Evolutionary conservation across 2,797 vertebrate species (phyloP).

Genomic region (Momotus momota): DNA sequence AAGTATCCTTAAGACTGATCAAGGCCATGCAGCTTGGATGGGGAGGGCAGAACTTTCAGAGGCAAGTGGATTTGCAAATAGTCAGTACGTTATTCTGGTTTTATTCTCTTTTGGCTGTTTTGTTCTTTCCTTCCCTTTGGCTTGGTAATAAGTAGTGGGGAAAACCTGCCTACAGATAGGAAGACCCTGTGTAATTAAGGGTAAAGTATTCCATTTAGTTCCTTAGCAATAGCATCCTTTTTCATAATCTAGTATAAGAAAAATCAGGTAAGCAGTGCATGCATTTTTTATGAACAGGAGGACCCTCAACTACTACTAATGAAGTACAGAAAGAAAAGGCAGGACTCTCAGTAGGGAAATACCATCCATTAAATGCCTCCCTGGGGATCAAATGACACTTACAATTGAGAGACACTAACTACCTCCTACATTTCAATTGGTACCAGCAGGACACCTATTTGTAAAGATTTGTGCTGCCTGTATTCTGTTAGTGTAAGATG

Average conservation of each 20-base stretch:
- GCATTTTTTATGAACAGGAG: slow-evolving; percentile 47
- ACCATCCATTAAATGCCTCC: slow-evolving; percentile 22
- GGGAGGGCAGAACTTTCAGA: background rate
- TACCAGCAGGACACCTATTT: background rate
- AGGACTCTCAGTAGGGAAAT: slow-evolving; percentile 18
- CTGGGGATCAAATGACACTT: slow-evolving; percentile 36
- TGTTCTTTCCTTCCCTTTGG: background rate
- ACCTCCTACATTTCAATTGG: background rate
- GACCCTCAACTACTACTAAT: slow-evolving; percentile 25
- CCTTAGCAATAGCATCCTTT: background rate
- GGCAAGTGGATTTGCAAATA: background rate
- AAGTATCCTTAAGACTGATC: background rate
- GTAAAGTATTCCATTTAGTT: background rate
- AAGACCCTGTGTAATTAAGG: background rate
- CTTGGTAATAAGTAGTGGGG: background rate
- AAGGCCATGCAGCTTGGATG: background rate
- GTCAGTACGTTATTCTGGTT: background rate
- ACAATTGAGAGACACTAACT: slow-evolving; percentile 9
- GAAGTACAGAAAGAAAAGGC: slow-evolving; percentile 2
- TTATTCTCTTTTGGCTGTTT: background rate
- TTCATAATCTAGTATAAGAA: background rate
- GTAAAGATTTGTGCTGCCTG: background rate
- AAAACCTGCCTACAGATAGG: background rate
- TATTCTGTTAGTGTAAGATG: background rate
- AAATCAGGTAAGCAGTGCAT: slow-evolving; percentile 25